These are phyloP conservation scores for Drosophila sordidula DNA, from an alignment of 2,888 invertebrate species.

Conservation along the genomic window DNA sequence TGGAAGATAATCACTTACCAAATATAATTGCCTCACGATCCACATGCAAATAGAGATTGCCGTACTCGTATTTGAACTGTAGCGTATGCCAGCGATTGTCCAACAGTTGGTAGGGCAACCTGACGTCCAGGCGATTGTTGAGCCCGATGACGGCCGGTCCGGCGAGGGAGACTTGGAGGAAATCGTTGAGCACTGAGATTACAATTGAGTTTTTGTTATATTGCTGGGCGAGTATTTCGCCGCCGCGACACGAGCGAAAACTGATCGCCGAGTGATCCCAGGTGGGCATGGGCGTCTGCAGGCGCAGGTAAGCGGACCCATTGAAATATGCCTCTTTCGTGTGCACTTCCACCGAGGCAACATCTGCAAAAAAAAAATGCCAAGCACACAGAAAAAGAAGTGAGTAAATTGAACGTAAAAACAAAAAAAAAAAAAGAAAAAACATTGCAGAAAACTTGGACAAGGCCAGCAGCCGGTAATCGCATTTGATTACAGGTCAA, in stretches of 20 bases:
- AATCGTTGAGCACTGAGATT: conserved; percentile 87
- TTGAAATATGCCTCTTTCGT: conserved; percentile 93
- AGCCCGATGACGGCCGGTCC: conserved; percentile 85
- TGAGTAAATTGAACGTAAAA: conserved; percentile 27
- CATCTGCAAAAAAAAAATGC: conserved; percentile 71
- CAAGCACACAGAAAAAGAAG: conserved; percentile 34
- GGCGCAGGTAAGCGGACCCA: conserved; percentile 91
- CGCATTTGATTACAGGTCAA: conserved; percentile 62
- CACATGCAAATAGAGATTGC: conserved; percentile 84
- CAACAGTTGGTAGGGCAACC: conserved; percentile 89
- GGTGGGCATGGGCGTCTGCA: conserved; percentile 90
- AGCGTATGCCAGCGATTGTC: conserved; percentile 92
- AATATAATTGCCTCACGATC: conserved; percentile 84
- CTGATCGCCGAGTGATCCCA: conserved; percentile 93
- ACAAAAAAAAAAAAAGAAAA: conserved; percentile 7
- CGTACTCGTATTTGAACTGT: conserved; percentile 85
- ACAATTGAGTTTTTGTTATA: conserved; percentile 88
- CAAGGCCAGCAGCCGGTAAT: conserved; percentile 64
- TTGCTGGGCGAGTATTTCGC: conserved; percentile 89
- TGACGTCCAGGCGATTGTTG: conserved; percentile 87
- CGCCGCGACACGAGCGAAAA: conserved; percentile 92
- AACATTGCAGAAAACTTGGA: conserved; percentile 11
- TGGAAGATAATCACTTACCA: conserved; percentile 72
- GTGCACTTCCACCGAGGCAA: conserved; percentile 70
- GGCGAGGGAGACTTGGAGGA: conserved; percentile 87